These are phyloP conservation scores for Xylocopa sonorina DNA, from an alignment of 1,140 invertebrate species.

Conservation along the genomic window DNA sequence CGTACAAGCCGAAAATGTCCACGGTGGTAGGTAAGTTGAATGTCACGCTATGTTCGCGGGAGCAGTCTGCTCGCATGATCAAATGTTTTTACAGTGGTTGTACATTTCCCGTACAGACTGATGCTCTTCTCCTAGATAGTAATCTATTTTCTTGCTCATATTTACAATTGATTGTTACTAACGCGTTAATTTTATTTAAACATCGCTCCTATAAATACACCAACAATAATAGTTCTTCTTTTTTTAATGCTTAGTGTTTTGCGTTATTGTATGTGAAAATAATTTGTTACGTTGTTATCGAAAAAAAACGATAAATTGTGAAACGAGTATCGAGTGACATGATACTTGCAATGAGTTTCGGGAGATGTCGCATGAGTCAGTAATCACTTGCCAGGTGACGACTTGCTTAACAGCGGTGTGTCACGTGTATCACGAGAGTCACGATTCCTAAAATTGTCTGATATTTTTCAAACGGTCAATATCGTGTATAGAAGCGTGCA, in stretches of 20 bases:
- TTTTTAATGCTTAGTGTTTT: background rate
- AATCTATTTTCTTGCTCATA: background rate
- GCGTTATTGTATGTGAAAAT: background rate
- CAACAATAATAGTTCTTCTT: background rate
- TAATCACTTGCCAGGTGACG: slow-evolving; percentile 26
- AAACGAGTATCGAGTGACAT: background rate
- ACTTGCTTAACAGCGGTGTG: background rate
- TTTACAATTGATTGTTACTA: background rate
- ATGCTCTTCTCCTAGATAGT: background rate
- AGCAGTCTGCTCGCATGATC: slow-evolving; percentile 8
- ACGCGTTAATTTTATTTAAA: background rate
- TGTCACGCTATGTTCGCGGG: slow-evolving; percentile 23
- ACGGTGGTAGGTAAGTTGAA: slow-evolving; percentile 66
- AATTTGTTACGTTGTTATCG: background rate
- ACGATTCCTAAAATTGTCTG: background rate
- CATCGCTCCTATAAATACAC: background rate
- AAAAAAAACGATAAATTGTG: background rate
- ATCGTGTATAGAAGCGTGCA: background rate
- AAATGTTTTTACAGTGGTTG: slow-evolving; percentile 25
- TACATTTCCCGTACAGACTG: background rate
- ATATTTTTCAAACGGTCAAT: slow-evolving; percentile 39
- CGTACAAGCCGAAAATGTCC: slow-evolving; percentile 58
- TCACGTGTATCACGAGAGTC: slow-evolving; percentile 46
- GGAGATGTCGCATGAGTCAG: slow-evolving; percentile 53
- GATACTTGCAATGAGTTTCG: slow-evolving; percentile 30